Conservation (phyloP, 2,888 invertebrate genomes). For the Epinotia bilunana region DNA sequence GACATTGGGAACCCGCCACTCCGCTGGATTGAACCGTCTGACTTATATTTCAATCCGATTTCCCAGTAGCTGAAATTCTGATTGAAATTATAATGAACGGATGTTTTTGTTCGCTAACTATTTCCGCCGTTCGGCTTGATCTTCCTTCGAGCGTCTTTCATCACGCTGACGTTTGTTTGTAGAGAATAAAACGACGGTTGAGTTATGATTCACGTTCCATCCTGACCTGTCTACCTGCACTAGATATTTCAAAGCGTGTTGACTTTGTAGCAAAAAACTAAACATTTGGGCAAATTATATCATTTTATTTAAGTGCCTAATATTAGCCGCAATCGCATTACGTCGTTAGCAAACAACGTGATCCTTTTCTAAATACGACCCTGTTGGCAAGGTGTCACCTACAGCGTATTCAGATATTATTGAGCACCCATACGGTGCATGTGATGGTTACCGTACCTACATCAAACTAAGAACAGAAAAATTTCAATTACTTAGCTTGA, state of each 20-base stretch:
- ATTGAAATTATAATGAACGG: conserved; percentile 38
- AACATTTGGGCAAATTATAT: neutral
- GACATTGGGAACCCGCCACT: conserved; percentile 26
- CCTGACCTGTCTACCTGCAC: conserved; percentile 40
- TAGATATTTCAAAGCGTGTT: conserved; percentile 43
- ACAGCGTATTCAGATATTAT: neutral
- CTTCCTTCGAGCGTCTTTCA: conserved; percentile 45
- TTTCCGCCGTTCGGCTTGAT: conserved; percentile 48
- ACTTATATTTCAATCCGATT: conserved; percentile 15
- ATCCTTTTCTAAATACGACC: no score
- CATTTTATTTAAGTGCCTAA: neutral
- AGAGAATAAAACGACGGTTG: conserved; percentile 34
- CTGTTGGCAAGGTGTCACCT: no score
- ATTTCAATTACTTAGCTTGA: neutral
- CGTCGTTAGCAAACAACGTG: no score
- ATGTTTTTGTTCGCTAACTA: conserved; percentile 50
- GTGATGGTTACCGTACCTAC: no score
- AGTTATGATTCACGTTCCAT: conserved; percentile 38
- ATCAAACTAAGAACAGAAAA: neutral
- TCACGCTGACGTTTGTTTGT: conserved; percentile 43
- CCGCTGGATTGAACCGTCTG: conserved; percentile 15
- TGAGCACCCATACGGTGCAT: neutral
- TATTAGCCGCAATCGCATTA: no score
- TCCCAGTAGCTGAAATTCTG: conserved; percentile 7
- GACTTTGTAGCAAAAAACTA: conserved; percentile 31